A percentile compares a stretch with the other conserved stretches of the same genome.
phyloP scores from a whole-genome alignment of 1,140 invertebrate species.

The Achroia grisella region DNA sequence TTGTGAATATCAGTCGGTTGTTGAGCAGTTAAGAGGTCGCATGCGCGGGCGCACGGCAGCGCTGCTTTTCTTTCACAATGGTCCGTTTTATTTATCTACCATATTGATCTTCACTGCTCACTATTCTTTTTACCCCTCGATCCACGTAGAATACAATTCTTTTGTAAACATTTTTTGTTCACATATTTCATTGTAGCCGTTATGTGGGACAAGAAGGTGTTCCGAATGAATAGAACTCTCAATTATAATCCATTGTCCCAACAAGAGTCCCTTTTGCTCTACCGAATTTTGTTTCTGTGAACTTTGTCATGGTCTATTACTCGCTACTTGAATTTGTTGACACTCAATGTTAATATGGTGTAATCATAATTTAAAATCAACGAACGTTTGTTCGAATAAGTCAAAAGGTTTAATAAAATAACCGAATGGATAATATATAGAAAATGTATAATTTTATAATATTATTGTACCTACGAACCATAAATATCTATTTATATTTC shows the following conservation, averaged over 20 bases:
- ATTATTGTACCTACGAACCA: too few relatives aligned
- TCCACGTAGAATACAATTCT: slow-evolving; percentile 40
- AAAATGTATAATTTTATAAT: too few relatives aligned
- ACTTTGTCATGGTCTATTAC: slow-evolving; percentile 14
- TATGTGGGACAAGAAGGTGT: slow-evolving; percentile 27
- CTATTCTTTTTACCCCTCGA: slow-evolving; percentile 33
- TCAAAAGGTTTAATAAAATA: too few relatives aligned
- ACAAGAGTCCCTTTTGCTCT: slow-evolving; percentile 8
- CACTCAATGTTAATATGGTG: background rate
- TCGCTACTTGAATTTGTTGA: slow-evolving; percentile 12
- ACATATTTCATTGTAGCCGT: slow-evolving; percentile 39
- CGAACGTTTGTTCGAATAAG: too few relatives aligned
- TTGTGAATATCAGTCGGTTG: too few relatives aligned
- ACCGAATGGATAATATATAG: too few relatives aligned
- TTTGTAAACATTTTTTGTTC: slow-evolving; percentile 53
- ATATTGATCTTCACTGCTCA: slow-evolving; percentile 49
- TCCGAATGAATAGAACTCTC: slow-evolving; percentile 26
- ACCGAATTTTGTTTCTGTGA: slow-evolving; percentile 4
- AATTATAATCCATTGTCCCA: slow-evolving; percentile 30
- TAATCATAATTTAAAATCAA: background rate
- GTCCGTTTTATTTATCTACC: slow-evolving; percentile 48
- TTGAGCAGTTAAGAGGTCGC: slow-evolving; percentile 7
- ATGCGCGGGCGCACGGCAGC: slow-evolving; percentile 12
- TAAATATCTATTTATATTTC: too few relatives aligned
- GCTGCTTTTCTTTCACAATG: slow-evolving; percentile 32